Base-by-base conservation (phyloP, 2,113 vertebrate species). In the Rutilus rutilus region DNA sequence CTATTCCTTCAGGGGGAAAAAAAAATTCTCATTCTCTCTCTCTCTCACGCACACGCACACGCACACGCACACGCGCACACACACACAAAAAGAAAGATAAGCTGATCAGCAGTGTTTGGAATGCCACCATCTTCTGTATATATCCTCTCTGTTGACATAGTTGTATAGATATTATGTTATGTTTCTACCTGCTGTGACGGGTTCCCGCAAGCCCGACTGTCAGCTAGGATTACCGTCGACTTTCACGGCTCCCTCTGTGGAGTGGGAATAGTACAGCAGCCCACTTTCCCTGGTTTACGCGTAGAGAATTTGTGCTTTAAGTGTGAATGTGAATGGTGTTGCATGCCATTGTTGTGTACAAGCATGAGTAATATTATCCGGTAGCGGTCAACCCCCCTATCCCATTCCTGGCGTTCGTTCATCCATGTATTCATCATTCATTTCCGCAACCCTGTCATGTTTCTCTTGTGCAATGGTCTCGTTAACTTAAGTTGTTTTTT, bases 151-250 rank as follows among this genome's bases (percentile, higher is more conserved):
- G 59, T 84, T 85, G 78, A 90, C 83, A 64, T 67, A 67, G 65
- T 80, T 90, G 64, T 83, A 78, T 12, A 14, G 62, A 82, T 67
- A n/a, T 62, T 86, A 81, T 33, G 33, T 33, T 33, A 33, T 33
- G 3, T 76, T 88, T 84, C 50, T n/a, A 90, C 89, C 88, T 75
- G 65, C 86, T 86, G 89, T 86, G 89, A 92, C 92, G 92, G 88
- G 94, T 93, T 92, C 88, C 86, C 88, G 93, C 94, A 86, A 69
- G 87, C 86, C 85, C 27, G 85, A 30, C 60, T 64, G 67, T 65
- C 50, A 54, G 85, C 60, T 79, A 80, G 59, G 74, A 83, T 73
- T 57, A 15, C 12, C 17, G n/a, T 83, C 75, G 36, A 71, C 59
- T 75, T 79, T 76, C 78, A 21, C 45, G 21, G 65, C 87, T 80